Base-by-base conservation (phyloP, 2,888 invertebrate species). In the Heliconius ethilla region DNA sequence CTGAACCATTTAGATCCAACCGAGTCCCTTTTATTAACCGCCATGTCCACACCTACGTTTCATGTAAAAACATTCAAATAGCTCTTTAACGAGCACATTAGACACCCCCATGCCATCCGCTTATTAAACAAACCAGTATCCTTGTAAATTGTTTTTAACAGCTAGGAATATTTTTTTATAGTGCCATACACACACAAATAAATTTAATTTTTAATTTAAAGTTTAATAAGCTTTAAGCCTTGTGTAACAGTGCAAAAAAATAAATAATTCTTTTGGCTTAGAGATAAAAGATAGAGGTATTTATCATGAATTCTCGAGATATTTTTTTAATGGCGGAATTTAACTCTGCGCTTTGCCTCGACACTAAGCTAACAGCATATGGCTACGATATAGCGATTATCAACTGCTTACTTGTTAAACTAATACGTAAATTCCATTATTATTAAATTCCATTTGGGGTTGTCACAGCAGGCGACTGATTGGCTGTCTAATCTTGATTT, bases 371-470 rank as follows among this genome's bases (percentile, higher is more conserved):
- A 18, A 45, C 69, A 69, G 7, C 7, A 67, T n/a, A 40, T 40
- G 3, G 7, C 2, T 55, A 33, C n/a, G 55, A 63, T 27, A 74
- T 40, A 6, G 27, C 37, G 40, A 63, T 62, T 63, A 63, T 18
- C 11, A 18, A 22, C 62, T 37, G 62, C 63, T 74, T 27, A 37
- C 27, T 27, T 27, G 27, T 27, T 27, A 27, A 27, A 27, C 27
- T 70, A 75, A 75, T 78, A 80, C 76, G 75, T 75, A 59, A 70
- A 81, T 75, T 75, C 78, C 76, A 59, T 69, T 73, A 75, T 78
- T 73, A 80, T 78, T 78, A 80, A 80, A 80, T 80, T 80, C 78
- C 78, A 70, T 76, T 27, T 70, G 65, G 33, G 76, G 33, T 63
- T 74, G 69, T 74, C 73, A 74, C 76, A 79, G 73, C 69, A 76